Evolutionary conservation across 2,888 invertebrate species (phyloP).

Genomic region (Deilephila porcellus): DNA sequence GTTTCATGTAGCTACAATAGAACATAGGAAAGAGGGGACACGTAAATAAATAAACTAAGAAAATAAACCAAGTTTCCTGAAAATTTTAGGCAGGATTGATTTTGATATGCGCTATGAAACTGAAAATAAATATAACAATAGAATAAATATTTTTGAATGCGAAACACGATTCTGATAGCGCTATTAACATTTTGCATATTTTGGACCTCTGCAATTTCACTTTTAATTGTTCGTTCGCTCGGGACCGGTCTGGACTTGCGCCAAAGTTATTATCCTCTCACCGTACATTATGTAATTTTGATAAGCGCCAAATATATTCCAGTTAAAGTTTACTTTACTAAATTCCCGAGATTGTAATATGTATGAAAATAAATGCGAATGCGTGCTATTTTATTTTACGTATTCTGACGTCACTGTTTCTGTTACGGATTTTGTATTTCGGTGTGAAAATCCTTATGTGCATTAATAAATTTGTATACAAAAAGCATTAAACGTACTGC

Average conservation of each 20-base stretch:
- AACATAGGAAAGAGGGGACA: too few species aligned
- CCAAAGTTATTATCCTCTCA: constrained; percentile 24
- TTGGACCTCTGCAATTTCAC: background rate
- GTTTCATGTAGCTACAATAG: too few species aligned
- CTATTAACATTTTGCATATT: background rate
- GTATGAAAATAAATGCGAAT: background rate
- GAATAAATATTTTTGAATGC: background rate
- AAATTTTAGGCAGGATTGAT: too few species aligned
- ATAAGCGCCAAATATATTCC: constrained; percentile 19
- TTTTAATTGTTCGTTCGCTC: constrained; percentile 7
- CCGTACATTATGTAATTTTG: constrained; percentile 25
- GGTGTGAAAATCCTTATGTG: too few species aligned
- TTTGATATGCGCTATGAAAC: background rate
- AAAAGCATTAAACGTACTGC: too few species aligned
- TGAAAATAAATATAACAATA: background rate
- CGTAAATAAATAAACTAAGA: too few species aligned
- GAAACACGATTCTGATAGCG: background rate
- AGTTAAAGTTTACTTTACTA: constrained; percentile 14
- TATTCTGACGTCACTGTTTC: too few species aligned
- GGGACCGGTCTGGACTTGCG: constrained; percentile 9
- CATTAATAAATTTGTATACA: too few species aligned
- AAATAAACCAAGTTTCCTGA: too few species aligned
- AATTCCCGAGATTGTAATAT: constrained; percentile 5
- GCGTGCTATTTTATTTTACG: background rate
- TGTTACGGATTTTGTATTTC: too few species aligned